A percentile compares a stretch with the other conserved stretches of the same genome.
Evolutionary conservation across 2,888 invertebrate species (phyloP).

Genomic region (Artemia sp.): DNA sequence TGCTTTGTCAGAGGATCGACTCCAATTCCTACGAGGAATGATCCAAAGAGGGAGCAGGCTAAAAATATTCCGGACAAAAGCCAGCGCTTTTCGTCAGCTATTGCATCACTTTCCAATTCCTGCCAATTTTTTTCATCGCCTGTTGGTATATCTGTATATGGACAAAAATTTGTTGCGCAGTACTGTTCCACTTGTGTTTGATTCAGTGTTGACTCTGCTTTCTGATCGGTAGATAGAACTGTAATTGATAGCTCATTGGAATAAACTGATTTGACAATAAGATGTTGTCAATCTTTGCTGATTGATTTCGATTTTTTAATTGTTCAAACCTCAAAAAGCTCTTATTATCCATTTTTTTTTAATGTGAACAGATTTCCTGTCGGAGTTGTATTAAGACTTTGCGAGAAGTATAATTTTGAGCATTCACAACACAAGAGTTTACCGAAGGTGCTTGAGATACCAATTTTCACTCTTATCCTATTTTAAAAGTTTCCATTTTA

Average conservation of each 20-base stretch:
- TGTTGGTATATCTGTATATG: slow-evolving; percentile 28
- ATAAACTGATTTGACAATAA: too few relatives aligned
- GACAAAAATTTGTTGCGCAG: slow-evolving; percentile 45
- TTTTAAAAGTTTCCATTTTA: too few relatives aligned
- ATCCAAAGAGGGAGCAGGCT: slow-evolving; percentile 65
- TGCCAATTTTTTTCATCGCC: slow-evolving; percentile 29
- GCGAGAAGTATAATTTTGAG: too few relatives aligned
- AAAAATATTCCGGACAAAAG: slow-evolving; percentile 76
- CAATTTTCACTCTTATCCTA: too few relatives aligned
- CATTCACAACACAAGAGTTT: too few relatives aligned
- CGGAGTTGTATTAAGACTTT: too few relatives aligned
- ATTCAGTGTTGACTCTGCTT: slow-evolving; percentile 9
- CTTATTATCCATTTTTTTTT: neutral
- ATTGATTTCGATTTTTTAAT: too few relatives aligned
- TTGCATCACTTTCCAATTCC: slow-evolving; percentile 29
- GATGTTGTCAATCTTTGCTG: too few relatives aligned
- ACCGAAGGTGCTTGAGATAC: too few relatives aligned
- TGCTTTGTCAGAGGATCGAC: slow-evolving; percentile 78
- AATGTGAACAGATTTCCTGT: neutral
- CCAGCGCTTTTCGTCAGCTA: slow-evolving; percentile 57
- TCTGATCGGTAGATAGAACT: neutral
- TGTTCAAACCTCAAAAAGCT: too few relatives aligned
- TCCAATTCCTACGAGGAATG: slow-evolving; percentile 64
- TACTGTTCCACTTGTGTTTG: slow-evolving; percentile 20
- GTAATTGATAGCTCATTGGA: neutral